These are phyloP conservation scores for Tiliqua scincoides DNA, from an alignment of 2,113 vertebrate species.

Conservation along the genomic window DNA sequence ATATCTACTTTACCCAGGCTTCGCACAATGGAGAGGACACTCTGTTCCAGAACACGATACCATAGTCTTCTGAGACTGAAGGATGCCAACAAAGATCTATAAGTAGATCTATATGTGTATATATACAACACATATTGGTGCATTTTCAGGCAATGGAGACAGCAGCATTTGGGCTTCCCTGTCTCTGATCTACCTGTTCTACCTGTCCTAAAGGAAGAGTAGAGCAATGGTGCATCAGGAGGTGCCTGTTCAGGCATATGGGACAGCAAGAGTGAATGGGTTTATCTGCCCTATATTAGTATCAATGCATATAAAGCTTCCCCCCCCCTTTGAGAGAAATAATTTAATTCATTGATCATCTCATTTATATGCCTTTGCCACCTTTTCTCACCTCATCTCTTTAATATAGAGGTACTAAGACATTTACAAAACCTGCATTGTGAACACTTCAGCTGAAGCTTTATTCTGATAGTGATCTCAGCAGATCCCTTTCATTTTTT, in stretches of 20 bases:
- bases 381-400: conserved; percentile 46
- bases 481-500: conserved; percentile 4
- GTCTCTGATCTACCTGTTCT: no score
- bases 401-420: conserved; percentile 33
- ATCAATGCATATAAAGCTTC: conserved; percentile 12
- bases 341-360: conserved; percentile 38
- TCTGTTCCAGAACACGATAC: no score
- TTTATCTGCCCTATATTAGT: neutral
- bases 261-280: neutral
- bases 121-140: no score
- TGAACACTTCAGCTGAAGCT: conserved; percentile 34
- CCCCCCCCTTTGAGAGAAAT: conserved; percentile 29
- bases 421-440: conserved; percentile 37
- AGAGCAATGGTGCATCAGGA: neutral
- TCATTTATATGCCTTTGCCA: conserved; percentile 55
- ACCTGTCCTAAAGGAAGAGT: no score
- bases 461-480: conserved; percentile 23
- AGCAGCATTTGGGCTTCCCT: no score
- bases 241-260: neutral
- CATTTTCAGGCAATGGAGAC: no score
- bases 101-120: no score
- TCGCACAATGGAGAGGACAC: no score
- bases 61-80: no score
- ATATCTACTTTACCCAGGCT: no score
- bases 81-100: no score